Evolutionary conservation across 2,888 invertebrate species (phyloP).

Genomic region (Fragum whitleyi): DNA sequence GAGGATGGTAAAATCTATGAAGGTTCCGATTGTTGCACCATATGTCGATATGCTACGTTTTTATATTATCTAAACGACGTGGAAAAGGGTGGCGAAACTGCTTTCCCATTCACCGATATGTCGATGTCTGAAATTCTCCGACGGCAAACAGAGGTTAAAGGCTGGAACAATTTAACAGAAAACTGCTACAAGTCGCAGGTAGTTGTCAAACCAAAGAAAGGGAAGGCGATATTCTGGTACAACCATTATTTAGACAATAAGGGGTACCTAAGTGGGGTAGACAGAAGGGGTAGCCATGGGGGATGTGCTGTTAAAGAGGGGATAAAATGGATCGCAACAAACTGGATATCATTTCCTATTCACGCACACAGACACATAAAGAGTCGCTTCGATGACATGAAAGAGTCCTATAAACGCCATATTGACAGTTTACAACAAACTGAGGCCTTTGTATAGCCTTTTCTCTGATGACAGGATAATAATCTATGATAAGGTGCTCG

Average conservation of each 20-base stretch:
- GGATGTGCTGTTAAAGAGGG: constrained; percentile 75
- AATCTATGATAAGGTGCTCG: too few species aligned
- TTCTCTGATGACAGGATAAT: too few species aligned
- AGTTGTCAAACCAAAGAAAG: constrained; percentile 66
- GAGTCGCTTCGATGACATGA: constrained; percentile 26
- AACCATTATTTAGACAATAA: constrained; percentile 70
- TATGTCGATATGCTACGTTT: constrained; percentile 68
- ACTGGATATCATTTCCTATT: constrained; percentile 74
- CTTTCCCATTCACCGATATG: constrained; percentile 69
- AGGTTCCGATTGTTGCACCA: constrained; percentile 38
- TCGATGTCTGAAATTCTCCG: constrained; percentile 26
- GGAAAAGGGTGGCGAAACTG: constrained; percentile 76
- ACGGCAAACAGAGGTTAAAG: not conserved
- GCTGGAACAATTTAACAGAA: constrained; percentile 57
- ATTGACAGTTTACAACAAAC: not conserved
- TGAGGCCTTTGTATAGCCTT: too few species aligned
- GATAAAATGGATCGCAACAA: constrained; percentile 79
- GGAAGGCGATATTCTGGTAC: constrained; percentile 79
- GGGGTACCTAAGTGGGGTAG: constrained; percentile 71
- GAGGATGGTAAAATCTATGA: constrained; percentile 9
- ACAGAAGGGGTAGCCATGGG: constrained; percentile 70
- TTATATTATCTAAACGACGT: constrained; percentile 78
- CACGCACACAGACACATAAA: constrained; percentile 32
- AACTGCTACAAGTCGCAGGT: constrained; percentile 65
- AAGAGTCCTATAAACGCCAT: not conserved